Evolutionary conservation across 2,113 vertebrate species (phyloP).

Genomic region (Gavia stellata): DNA sequence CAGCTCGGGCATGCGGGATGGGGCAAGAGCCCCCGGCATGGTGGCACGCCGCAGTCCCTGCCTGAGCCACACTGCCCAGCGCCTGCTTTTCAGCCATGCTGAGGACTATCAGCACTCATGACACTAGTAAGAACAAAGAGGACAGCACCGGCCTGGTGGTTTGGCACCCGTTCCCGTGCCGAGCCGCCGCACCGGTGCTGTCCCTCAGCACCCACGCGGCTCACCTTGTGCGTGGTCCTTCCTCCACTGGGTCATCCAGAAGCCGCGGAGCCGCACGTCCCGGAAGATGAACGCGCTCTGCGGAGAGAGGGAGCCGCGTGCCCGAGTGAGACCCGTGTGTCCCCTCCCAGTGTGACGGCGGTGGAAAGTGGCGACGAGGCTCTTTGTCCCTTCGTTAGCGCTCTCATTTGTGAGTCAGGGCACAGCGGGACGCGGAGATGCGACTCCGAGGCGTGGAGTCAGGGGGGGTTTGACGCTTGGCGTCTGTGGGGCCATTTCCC

Average conservation of each 20-base stretch:
- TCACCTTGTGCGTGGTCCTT: constrained; percentile 79
- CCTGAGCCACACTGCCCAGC: neutral
- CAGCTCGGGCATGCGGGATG: accelerated
- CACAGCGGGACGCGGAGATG: accelerated
- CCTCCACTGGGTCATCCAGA: constrained; percentile 95
- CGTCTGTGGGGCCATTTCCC: accelerated
- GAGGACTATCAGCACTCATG: neutral
- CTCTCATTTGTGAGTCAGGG: neutral
- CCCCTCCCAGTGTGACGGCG: accelerated
- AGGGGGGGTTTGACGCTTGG: neutral
- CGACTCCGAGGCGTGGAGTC: accelerated
- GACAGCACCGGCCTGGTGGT: accelerated
- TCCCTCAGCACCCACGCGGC: neutral
- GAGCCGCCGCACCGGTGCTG: accelerated
- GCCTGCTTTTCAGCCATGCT: neutral
- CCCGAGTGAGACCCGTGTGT: accelerated
- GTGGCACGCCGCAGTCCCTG: accelerated
- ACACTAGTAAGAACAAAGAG: neutral
- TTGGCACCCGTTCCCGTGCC: accelerated
- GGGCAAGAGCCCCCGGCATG: accelerated
- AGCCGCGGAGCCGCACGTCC: constrained; percentile 85
- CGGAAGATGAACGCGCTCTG: constrained; percentile 95
- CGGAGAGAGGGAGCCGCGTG: neutral
- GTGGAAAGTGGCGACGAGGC: neutral
- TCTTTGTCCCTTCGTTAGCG: neutral